These are phyloP conservation scores for Dromococcyx pavoninus DNA, from an alignment of 2,797 vertebrate species.

Conservation along the genomic window DNA sequence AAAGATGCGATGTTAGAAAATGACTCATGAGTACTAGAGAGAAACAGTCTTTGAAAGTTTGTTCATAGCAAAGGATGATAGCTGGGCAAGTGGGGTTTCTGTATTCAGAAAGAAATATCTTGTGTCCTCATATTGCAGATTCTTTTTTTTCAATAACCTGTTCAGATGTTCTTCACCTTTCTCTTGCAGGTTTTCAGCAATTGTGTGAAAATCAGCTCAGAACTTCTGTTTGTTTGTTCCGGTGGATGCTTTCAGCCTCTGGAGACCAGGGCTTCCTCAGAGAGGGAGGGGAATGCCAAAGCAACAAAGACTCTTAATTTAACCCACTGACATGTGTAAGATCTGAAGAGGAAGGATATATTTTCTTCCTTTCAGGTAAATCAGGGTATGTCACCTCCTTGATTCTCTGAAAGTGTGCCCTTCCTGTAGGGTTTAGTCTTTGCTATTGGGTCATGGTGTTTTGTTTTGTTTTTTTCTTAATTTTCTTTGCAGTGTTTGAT, in stretches of 20 bases:
- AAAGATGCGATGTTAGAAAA: constrained; percentile 48
- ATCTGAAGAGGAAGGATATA: neutral
- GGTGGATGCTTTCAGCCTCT: neutral
- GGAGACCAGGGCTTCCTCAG: neutral
- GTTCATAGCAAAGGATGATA: constrained; percentile 34
- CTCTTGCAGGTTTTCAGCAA: constrained; percentile 5
- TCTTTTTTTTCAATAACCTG: neutral
- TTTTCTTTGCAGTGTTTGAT: neutral
- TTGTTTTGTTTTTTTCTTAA: neutral
- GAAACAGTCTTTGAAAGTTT: constrained; percentile 56
- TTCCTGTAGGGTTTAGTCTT: neutral
- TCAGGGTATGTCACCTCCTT: neutral
- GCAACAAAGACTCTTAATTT: fast-evolving
- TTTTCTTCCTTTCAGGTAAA: constrained; percentile 12
- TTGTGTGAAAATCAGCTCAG: neutral
- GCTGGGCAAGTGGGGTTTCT: constrained; percentile 31
- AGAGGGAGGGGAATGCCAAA: neutral
- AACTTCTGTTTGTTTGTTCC: neutral
- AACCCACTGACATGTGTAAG: neutral
- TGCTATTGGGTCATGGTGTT: neutral
- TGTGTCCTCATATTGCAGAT: neutral
- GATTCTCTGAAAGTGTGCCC: neutral
- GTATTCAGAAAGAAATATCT: constrained; percentile 2
- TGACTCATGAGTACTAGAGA: constrained; percentile 52
- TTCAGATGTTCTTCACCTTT: constrained; percentile 36